These are phyloP conservation scores for Crossocerus cetratus DNA, from an alignment of 2,888 invertebrate genomes.

Conservation along the genomic window DNA sequence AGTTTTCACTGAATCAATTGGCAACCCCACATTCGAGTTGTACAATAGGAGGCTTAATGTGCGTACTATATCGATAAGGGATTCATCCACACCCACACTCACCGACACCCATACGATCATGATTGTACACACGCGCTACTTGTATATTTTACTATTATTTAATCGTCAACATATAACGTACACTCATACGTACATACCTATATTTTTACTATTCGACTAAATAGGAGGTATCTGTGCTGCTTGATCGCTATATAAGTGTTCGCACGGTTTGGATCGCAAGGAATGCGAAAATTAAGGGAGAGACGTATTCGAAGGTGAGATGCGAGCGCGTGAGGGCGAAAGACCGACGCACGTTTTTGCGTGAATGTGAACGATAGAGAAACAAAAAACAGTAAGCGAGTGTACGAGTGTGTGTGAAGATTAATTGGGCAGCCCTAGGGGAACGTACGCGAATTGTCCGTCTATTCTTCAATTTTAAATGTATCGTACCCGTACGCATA, in stretches of 20 bases:
- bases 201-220: conserved; percentile 29
- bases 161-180: conserved; percentile 10
- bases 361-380: no score
- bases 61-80: no score
- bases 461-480: conserved; percentile 15
- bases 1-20: no score
- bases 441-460: conserved; percentile 17
- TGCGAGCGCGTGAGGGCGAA: no score
- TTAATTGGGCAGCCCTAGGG: conserved; percentile 44
- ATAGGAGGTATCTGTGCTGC: conserved; percentile 10
- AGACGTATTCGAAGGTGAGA: no score
- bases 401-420: conserved; percentile 22
- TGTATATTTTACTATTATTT: conserved; percentile 19
- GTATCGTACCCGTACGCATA: conserved; percentile 2
- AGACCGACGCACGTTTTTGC: no score
- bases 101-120: no score
- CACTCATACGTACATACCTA: conserved; percentile 14
- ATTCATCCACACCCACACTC: no score
- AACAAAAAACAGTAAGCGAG: conserved; percentile 11
- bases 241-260: conserved; percentile 11
- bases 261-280: conserved; percentile 5
- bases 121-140: background rate
- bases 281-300: background rate
- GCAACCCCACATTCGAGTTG: no score
- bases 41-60: no score